A percentile compares a stretch with the other conserved stretches of the same genome.
These are phyloP conservation scores for Apistogramma diplotaenia DNA, from an alignment of 2,113 vertebrate genomes.

Conservation along the genomic window DNA sequence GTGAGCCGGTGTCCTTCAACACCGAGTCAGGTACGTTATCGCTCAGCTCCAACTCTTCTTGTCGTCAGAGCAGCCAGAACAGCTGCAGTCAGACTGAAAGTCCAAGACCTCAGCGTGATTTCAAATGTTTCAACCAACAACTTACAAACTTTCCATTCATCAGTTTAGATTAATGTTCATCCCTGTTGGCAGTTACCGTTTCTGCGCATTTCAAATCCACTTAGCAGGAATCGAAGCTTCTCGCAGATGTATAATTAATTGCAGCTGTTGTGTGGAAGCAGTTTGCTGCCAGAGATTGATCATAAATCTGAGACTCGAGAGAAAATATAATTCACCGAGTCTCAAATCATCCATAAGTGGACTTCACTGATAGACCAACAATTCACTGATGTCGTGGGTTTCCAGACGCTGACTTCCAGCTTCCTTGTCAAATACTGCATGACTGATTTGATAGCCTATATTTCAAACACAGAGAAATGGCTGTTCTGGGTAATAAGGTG, in stretches of 20 bases:
- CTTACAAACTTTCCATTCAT: not conserved
- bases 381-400: not conserved
- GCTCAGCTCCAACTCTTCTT: not conserved
- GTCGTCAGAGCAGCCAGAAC: not conserved
- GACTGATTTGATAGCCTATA: not conserved
- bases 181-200: not conserved
- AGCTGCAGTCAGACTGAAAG: not conserved
- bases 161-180: not conserved
- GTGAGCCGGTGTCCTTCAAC: conserved; percentile 85
- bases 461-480: not conserved
- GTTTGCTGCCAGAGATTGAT: not conserved
- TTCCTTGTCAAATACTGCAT: not conserved
- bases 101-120: not conserved
- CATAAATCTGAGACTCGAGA: not conserved
- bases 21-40: conserved; percentile 91
- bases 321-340: not conserved
- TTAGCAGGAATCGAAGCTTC: not conserved
- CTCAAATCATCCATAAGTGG: not conserved
- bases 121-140: not conserved
- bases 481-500: not conserved
- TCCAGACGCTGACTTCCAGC: not conserved
- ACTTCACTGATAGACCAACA: not conserved
- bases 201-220: not conserved
- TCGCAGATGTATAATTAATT: not conserved
- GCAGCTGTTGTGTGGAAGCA: not conserved